phyloP scores from a whole-genome alignment of 2,888 invertebrate genomes.

The Idaea aversata region DNA sequence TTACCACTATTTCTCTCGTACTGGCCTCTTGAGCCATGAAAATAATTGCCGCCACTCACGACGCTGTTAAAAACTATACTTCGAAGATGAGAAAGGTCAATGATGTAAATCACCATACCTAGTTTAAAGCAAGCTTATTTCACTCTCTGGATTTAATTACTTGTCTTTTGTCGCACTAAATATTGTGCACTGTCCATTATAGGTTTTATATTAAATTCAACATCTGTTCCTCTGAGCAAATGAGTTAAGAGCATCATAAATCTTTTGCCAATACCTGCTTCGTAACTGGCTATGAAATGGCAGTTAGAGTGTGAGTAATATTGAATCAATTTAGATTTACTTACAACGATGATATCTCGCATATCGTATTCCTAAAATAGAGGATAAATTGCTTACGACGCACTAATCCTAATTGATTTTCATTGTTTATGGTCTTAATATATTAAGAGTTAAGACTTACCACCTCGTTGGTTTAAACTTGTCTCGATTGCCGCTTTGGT shows the following conservation, averaged over 20 bases:
- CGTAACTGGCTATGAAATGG: conserved; percentile 9
- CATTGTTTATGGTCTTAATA: background rate
- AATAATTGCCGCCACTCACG: no score
- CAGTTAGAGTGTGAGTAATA: conserved; percentile 12
- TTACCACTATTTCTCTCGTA: no score
- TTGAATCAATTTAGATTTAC: conserved; percentile 1
- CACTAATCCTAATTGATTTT: background rate
- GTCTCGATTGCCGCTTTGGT: background rate
- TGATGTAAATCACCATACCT: no score
- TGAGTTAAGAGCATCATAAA: conserved; percentile 21
- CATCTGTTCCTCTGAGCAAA: conserved; percentile 21
- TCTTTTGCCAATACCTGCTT: conserved; percentile 14
- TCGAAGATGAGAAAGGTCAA: no score
- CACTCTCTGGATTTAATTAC: background rate
- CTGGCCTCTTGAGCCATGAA: no score
- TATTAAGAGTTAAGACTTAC: no score
- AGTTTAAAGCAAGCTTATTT: no score
- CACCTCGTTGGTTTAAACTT: background rate
- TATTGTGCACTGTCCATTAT: conserved; percentile 5
- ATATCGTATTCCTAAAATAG: background rate
- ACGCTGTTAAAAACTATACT: no score
- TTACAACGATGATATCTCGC: background rate
- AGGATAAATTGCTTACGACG: background rate
- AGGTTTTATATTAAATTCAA: conserved; percentile 4
- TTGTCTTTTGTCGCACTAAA: background rate